Base-by-base conservation (phyloP, 37 sponge, comb jelly and placozoan genomes). In the Geodia barretti region DNA sequence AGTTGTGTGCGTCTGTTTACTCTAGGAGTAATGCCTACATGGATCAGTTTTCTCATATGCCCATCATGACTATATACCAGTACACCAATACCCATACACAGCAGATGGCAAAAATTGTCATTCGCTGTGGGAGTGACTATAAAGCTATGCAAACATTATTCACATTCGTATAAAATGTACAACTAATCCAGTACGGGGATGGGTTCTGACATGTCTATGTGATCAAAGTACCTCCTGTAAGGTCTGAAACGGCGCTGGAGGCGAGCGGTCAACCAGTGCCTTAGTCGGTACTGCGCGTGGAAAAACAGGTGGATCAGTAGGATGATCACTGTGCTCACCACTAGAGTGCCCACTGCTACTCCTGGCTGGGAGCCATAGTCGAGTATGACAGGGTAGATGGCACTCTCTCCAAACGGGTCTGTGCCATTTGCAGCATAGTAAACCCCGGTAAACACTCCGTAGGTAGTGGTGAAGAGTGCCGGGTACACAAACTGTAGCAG, bases 371-470 rank as follows among this genome's bases (percentile, higher is more conserved):
- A 36, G 0, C 42, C 74, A 76, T 82, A 91, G 79, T 91, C 84
- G 2, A 91, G 60, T 17, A 83, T 36, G 7, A n/a, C 54, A 1
- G 79, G 79, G 72, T 91, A 91, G 24, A 91, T 91, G 60, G 70
- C 81, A 0, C 26, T 64, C 3, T 63, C 41, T n/a, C 73, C 74
- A 33, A 14, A n/a, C 4, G 21, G 37, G 43, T 74, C 77, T 2
- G 77, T 75, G 2, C 91, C 91, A 37, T 81, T 77, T 3, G 73
- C 76, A 60, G 38, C 79, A 72, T 62, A 86, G 79, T 91, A 82
- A 9, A 91, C 43, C 17, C 59, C 68, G 32, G 91, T 73, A 70
- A 91, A 91, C 0, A 77, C 75, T 1, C 29, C 59, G 36, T 91
- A 91, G 7, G 62, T 68, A 0, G 1, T 38, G 14, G 62, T 78